Evolutionary conservation across 2,888 invertebrate species (phyloP).

Genomic region (Marasmarcha lunaedactyla): DNA sequence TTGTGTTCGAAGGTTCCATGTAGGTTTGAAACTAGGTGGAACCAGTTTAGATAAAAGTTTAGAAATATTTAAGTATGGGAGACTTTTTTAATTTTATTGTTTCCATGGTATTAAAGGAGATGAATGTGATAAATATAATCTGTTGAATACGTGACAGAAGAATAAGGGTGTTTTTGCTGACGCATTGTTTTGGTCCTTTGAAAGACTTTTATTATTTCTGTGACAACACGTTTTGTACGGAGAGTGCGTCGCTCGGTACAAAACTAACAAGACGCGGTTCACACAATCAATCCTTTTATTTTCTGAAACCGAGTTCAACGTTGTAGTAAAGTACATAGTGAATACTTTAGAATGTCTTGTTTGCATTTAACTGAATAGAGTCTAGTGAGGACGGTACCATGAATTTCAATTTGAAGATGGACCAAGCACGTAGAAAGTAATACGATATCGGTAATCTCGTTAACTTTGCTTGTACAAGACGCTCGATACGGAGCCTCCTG

Average conservation of each 20-base stretch:
- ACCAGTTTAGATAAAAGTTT: background rate
- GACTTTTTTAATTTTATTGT: slow-evolving; percentile 30
- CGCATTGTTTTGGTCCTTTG: slow-evolving; percentile 41
- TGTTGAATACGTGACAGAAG: slow-evolving; percentile 45
- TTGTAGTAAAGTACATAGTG: slow-evolving; percentile 24
- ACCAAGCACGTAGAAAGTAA: slow-evolving; percentile 7
- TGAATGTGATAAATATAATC: slow-evolving; percentile 41
- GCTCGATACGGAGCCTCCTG: background rate
- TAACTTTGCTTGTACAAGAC: background rate
- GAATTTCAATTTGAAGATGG: slow-evolving; percentile 39
- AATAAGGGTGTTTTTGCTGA: slow-evolving; percentile 44
- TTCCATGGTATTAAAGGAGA: slow-evolving; percentile 38
- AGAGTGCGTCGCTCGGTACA: too few species aligned
- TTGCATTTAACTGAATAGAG: slow-evolving; percentile 35
- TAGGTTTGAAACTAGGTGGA: background rate
- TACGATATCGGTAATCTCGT: background rate
- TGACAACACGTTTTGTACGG: too few species aligned
- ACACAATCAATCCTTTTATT: slow-evolving; percentile 17
- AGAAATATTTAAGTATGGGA: slow-evolving; percentile 18
- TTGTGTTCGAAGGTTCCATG: background rate
- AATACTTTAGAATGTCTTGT: slow-evolving; percentile 23
- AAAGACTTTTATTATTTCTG: too few species aligned
- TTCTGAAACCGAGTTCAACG: slow-evolving; percentile 17
- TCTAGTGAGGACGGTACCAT: slow-evolving; percentile 28
- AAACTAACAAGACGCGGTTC: background rate